A percentile compares a stretch with the other conserved stretches of the same genome.
phyloP scores from a whole-genome alignment of 2,888 invertebrate genomes.

The Lamellibrachia satsuma region DNA sequence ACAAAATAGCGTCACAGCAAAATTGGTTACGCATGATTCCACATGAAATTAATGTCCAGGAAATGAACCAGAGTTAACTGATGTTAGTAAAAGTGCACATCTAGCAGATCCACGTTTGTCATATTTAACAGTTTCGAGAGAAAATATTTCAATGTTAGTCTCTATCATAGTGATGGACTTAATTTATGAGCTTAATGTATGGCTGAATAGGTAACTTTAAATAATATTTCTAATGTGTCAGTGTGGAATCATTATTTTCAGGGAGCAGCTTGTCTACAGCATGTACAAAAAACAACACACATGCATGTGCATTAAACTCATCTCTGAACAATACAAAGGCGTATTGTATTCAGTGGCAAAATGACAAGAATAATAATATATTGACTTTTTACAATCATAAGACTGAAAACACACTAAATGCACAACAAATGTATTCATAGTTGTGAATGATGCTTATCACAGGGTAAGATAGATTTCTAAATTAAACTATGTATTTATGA shows the following conservation, averaged over 20 bases:
- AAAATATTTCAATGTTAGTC: not conserved
- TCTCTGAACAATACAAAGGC: not conserved
- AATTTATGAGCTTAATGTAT: not conserved
- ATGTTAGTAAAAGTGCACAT: not conserved
- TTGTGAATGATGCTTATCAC: not conserved
- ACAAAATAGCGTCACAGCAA: not conserved
- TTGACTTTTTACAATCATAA: not conserved
- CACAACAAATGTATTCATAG: not conserved
- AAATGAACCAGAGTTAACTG: not conserved
- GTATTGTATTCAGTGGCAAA: not conserved
- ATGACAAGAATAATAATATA: not conserved
- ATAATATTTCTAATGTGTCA: too few relatives aligned
- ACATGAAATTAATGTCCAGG: not conserved
- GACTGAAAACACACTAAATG: not conserved
- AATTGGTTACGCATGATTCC: not conserved
- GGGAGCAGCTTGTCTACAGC: too few relatives aligned
- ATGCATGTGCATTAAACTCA: too few relatives aligned
- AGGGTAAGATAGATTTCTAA: not conserved
- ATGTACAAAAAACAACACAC: too few relatives aligned
- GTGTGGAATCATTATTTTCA: too few relatives aligned
- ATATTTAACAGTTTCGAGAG: not conserved
- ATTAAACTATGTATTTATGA: not conserved
- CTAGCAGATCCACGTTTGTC: not conserved
- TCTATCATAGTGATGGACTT: not conserved
- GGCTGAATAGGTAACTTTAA: too few relatives aligned